These are phyloP conservation scores for Acrocyrtus sp. DNA, from an alignment of 2,888 invertebrate genomes.

Conservation along the genomic window DNA sequence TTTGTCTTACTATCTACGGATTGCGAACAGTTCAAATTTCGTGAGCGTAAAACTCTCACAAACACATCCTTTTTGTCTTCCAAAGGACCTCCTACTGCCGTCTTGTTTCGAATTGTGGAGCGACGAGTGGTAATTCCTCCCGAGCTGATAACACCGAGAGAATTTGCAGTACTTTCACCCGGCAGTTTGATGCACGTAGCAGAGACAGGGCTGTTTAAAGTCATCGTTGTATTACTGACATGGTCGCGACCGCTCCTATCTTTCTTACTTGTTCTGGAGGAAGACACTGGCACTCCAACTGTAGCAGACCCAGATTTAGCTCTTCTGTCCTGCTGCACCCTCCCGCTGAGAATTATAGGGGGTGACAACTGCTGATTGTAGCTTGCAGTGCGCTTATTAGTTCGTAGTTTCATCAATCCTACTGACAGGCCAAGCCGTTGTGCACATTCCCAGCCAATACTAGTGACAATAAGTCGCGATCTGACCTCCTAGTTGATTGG, in stretches of 20 bases:
- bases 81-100: not conserved
- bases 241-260: not conserved
- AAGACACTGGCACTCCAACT: not conserved
- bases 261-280: conserved; percentile 4
- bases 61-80: conserved; percentile 2
- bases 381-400: conserved; percentile 29
- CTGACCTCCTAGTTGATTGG: too few species aligned
- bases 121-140: conserved; percentile 39
- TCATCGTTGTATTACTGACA: not conserved
- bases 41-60: conserved; percentile 54
- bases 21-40: conserved; percentile 51
- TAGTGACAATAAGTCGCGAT: too few species aligned
- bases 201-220: too few species aligned
- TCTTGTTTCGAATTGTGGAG: conserved; percentile 20
- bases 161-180: not conserved
- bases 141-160: not conserved
- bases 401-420: conserved; percentile 61
- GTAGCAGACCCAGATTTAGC: conserved; percentile 2
- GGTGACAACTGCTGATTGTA: conserved; percentile 22
- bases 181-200: too few species aligned
- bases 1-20: conserved; percentile 30
- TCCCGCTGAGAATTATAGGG: conserved; percentile 1
- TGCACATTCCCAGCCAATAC: too few species aligned
- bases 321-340: conserved; percentile 12
- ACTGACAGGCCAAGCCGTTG: conserved; percentile 13